Conservation (phyloP, 2,113 vertebrate genomes). For the Gobiocypris rarus region DNA sequence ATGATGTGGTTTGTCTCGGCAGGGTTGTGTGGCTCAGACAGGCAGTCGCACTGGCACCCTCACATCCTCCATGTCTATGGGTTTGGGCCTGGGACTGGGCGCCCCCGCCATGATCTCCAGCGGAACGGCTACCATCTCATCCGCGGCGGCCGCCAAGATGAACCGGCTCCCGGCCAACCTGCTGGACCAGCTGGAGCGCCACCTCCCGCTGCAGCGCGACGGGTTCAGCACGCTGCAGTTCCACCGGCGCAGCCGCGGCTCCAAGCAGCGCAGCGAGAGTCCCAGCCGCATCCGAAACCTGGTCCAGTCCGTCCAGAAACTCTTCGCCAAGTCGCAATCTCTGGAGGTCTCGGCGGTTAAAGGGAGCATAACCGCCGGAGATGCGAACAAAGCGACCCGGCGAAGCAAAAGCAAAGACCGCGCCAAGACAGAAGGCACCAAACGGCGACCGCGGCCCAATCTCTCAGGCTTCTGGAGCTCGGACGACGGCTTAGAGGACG, state of each 20-base stretch:
- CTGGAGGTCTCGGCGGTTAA: slow-evolving; percentile 85
- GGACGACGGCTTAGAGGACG: slow-evolving; percentile 85
- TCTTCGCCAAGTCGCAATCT: slow-evolving; percentile 88
- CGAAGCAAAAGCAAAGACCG: slow-evolving; percentile 97
- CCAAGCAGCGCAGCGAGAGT: slow-evolving; percentile 91
- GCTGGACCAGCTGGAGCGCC: slow-evolving; percentile 96
- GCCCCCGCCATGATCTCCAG: slow-evolving; percentile 80
- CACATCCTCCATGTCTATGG: slow-evolving; percentile 77
- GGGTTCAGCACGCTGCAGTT: slow-evolving; percentile 98
- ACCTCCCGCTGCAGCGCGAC: slow-evolving; percentile 89
- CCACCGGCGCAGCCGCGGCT: slow-evolving; percentile 77
- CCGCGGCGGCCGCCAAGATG: slow-evolving; percentile 81
- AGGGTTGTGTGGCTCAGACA: slow-evolving; percentile 49
- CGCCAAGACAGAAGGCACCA: slow-evolving; percentile 88
- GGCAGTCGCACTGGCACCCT: slow-evolving; percentile 70
- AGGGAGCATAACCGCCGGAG: slow-evolving; percentile 72
- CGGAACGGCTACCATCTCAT: slow-evolving; percentile 78
- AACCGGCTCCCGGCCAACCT: slow-evolving; percentile 89
- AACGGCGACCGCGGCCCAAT: slow-evolving; percentile 89
- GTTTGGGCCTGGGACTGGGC: slow-evolving; percentile 72
- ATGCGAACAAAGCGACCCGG: slow-evolving; percentile 79
- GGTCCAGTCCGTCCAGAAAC: slow-evolving; percentile 95
- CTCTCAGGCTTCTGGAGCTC: slow-evolving; percentile 99
- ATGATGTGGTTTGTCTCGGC: neutral
- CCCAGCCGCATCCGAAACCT: slow-evolving; percentile 96